These are phyloP conservation scores for Danio aesculapii DNA, from an alignment of 2,797 vertebrate genomes.

Conservation along the genomic window DNA sequence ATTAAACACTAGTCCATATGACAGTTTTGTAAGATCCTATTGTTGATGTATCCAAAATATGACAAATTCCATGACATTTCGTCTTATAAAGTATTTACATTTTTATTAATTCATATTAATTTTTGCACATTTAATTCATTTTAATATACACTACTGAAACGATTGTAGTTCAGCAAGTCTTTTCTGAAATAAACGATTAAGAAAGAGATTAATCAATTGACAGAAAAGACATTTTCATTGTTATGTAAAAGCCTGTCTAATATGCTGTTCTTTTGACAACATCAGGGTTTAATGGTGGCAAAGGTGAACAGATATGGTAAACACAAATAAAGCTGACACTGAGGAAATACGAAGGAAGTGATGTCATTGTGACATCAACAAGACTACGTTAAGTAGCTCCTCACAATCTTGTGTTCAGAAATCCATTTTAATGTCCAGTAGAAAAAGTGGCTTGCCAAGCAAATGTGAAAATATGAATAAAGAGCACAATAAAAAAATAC, in stretches of 20 bases:
- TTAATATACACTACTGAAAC: too few relatives aligned
- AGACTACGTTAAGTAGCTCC: background rate
- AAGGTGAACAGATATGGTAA: background rate
- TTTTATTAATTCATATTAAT: too few relatives aligned
- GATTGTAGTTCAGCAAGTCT: too few relatives aligned
- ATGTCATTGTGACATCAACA: background rate
- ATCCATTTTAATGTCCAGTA: background rate
- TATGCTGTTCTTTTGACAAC: too few relatives aligned
- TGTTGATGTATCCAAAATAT: too few relatives aligned
- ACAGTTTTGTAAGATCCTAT: background rate
- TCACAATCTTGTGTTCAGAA: slow-evolving; percentile 1
- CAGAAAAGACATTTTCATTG: too few relatives aligned
- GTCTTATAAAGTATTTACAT: too few relatives aligned
- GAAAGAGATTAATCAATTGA: too few relatives aligned
- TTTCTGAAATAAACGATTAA: too few relatives aligned
- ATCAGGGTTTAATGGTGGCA: background rate
- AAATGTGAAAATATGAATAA: background rate
- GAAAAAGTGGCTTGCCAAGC: background rate
- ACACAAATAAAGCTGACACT: background rate
- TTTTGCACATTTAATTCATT: too few relatives aligned
- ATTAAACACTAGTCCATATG: background rate
- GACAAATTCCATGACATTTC: too few relatives aligned
- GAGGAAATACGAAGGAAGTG: background rate
- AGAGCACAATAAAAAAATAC: background rate
- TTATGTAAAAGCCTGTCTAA: too few relatives aligned